A percentile compares a stretch with the other conserved stretches of the same genome.
Conservation (phyloP, 2,797 vertebrate species). For the Aeoliscus strigatus region DNA sequence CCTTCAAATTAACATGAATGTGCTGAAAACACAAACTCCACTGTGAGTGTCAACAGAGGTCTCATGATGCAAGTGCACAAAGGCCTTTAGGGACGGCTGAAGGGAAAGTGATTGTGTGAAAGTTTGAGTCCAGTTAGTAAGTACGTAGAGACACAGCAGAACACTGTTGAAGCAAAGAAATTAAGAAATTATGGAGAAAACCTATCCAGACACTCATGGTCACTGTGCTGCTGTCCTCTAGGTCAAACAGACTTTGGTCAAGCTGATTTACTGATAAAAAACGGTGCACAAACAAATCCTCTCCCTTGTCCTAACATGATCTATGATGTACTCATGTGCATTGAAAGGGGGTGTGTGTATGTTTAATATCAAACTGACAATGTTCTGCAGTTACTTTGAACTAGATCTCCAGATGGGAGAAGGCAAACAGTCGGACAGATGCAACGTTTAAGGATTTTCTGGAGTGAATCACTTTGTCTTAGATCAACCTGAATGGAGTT, state of each 20-base stretch:
- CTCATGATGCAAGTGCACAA: constrained; percentile 13
- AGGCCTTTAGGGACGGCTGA: no score
- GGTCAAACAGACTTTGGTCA: constrained; percentile 40
- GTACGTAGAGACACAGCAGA: neutral
- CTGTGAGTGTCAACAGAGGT: neutral
- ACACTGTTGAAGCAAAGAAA: no score
- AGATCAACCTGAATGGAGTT: no score
- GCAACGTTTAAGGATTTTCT: no score
- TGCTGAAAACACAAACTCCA: constrained; percentile 5
- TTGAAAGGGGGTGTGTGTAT: no score
- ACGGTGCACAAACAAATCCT: constrained; percentile 29
- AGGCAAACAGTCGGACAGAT: no score
- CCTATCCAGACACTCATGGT: constrained; percentile 1
- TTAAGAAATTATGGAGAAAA: no score
- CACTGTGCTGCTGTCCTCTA: neutral
- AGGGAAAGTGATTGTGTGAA: neutral
- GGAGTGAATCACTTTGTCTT: no score
- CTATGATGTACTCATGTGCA: no score
- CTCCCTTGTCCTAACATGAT: neutral
- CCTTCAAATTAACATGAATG: neutral
- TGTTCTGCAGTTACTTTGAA: no score
- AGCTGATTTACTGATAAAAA: constrained; percentile 34
- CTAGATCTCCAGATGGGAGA: no score
- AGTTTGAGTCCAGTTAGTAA: neutral
- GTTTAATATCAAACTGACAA: no score